Conservation (phyloP, 2,113 vertebrate species). For the Tyrannus savana region DNA sequence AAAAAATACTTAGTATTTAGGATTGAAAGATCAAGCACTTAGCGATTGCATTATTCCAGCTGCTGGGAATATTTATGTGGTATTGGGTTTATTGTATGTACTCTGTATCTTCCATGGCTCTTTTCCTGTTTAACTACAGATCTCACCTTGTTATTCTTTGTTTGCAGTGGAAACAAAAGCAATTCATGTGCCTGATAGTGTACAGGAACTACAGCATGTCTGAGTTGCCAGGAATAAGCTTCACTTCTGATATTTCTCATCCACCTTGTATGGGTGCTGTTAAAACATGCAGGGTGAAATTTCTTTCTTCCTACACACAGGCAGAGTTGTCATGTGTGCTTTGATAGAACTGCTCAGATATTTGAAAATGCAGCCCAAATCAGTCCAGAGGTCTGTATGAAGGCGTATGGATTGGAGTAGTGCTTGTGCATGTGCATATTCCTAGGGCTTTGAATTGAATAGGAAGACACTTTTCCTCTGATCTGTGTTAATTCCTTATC, state of each 20-base stretch:
- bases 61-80: background rate
- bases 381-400: background rate
- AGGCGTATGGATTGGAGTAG: accelerated
- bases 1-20: background rate
- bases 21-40: background rate
- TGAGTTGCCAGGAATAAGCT: background rate
- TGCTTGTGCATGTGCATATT: background rate
- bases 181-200: background rate
- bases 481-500: background rate
- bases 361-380: background rate
- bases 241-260: background rate
- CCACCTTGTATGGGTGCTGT: background rate
- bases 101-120: background rate
- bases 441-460: background rate
- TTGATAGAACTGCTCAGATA: background rate
- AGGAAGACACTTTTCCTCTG: background rate
- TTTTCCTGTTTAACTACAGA: background rate
- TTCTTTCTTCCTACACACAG: constrained; percentile 6
- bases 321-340: background rate
- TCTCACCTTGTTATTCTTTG: background rate
- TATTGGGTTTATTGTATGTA: background rate
- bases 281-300: constrained; percentile 49
- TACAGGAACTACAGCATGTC: background rate
- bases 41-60: background rate
- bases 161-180: constrained; percentile 3